Percentiles rank a stretch among this genome's conserved stretches.
phyloP scores from a whole-genome alignment of 2,888 invertebrate species.

The Strigamia crassipes region DNA sequence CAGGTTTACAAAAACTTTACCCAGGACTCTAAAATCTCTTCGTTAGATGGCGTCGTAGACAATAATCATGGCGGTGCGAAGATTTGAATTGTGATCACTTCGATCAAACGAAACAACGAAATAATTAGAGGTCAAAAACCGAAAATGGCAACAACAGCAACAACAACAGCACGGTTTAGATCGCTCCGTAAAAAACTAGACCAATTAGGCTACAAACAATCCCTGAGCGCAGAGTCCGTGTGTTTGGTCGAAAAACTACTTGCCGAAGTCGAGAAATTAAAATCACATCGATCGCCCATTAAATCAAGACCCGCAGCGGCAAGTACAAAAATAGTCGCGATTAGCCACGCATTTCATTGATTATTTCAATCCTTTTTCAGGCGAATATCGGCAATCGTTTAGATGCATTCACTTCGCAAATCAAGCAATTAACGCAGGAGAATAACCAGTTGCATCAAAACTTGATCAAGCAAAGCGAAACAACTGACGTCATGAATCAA shows the following conservation, averaged over 20 bases:
- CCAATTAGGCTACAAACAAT: conserved; percentile 79
- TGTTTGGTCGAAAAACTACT: conserved; percentile 79
- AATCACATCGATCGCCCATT: conserved; percentile 56
- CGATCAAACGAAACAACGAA: background rate
- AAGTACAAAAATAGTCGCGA: conserved; percentile 58
- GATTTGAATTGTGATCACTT: background rate
- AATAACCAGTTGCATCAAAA: conserved; percentile 42
- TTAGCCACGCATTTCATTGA: conserved; percentile 66
- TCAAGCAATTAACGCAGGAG: background rate
- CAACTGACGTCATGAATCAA: conserved; percentile 32
- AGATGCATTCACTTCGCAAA: conserved; percentile 7
- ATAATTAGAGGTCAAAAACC: too few relatives aligned
- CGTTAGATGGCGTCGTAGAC: too few relatives aligned
- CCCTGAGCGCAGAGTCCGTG: conserved; percentile 74
- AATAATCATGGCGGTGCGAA: too few relatives aligned
- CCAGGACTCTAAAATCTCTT: too few relatives aligned
- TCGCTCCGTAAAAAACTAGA: conserved; percentile 75
- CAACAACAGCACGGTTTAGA: conserved; percentile 54
- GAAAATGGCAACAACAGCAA: conserved; percentile 25
- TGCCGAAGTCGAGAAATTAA: conserved; percentile 70
- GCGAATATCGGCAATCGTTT: conserved; percentile 13
- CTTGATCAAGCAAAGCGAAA: conserved; percentile 1
- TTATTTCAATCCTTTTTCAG: background rate
- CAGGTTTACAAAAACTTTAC: too few relatives aligned
- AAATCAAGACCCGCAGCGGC: conserved; percentile 71